phyloP scores from a whole-genome alignment of 1,140 invertebrate genomes.

The Hypsibius dujardini region DNA sequence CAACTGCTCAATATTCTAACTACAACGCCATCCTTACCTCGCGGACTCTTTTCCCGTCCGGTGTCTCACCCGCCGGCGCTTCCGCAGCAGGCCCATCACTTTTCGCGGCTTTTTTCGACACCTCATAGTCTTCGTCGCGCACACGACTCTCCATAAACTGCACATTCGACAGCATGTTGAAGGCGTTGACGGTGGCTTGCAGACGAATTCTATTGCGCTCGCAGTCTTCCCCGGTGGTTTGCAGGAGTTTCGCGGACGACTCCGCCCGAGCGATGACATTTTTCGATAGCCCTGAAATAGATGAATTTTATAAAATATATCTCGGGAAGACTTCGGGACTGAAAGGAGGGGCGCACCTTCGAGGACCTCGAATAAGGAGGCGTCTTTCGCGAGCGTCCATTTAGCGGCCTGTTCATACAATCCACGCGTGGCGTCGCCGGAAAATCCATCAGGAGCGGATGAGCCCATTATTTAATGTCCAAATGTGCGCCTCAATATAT shows the following conservation, averaged over 20 bases:
- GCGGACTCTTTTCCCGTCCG: background rate
- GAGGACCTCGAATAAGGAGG: background rate
- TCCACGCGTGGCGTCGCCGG: no score
- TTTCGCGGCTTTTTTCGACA: background rate
- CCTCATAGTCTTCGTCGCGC: background rate
- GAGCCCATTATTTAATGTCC: no score
- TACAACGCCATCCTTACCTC: background rate
- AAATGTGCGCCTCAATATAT: no score
- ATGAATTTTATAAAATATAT: background rate
- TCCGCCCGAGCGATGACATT: background rate
- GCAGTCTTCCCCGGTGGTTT: background rate
- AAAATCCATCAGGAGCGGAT: no score
- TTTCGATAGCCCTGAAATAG: background rate
- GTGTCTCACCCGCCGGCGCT: background rate
- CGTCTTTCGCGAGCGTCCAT: slow-evolving; percentile 2
- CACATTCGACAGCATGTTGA: slow-evolving; percentile 3
- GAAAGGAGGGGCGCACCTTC: background rate
- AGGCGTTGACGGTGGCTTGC: background rate
- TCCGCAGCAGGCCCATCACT: background rate
- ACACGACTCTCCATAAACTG: slow-evolving; percentile 14
- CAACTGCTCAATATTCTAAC: background rate
- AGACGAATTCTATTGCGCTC: background rate
- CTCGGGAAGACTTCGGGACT: background rate
- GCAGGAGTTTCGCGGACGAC: background rate
- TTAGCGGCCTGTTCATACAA: background rate